Base-by-base conservation (phyloP, 2,113 vertebrate genomes). In the Pedetes capensis region DNA sequence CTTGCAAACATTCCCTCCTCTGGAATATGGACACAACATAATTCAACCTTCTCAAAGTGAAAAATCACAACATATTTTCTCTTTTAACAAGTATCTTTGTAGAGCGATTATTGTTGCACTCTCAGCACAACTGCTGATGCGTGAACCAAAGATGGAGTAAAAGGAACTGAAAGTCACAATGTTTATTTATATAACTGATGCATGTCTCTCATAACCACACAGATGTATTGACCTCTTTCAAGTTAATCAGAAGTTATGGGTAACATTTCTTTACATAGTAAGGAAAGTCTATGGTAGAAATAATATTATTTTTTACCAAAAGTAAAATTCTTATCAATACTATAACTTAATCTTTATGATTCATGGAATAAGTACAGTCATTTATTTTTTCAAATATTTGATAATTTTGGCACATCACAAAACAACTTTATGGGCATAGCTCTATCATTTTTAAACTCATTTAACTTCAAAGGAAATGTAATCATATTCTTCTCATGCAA, bases 401-500 rank as follows among this genome's bases (percentile, higher is more conserved):
- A 53, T 83, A 5, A 2, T 16, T 86, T 95, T 55, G 13, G 20
- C 25, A 61, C 42, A 72, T 80, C 8, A 68, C 22, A 93, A 75
- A 93, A 69, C 9, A 96, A 25, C 53, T 53, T 72, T 75, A 63
- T 14, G 57, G 53, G 16, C 16, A 91, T 44, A 61, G 3, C 14
- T 59, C 47, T 63, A 47, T 91, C 87, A 82, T 92, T 89, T 95
- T 86, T 34, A 89, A 86, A 57, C 4, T 57, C 68, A 75, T 64
- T 75, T 92, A 64, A n/a, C 87, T 88, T 89, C 8, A 29, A 94
- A 93, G 80, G 17, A 86, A 91, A 78, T 79, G 6, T 57, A 57
- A 74, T 61, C 34, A 64, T 39, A 32, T 14, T 66, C 87, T 80
- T 87, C 32, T 89, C 42, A 76, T 64, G 27, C 20, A 83, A 83